Conservation (phyloP, 1,140 invertebrate genomes). For the Brachystomella parvula region DNA sequence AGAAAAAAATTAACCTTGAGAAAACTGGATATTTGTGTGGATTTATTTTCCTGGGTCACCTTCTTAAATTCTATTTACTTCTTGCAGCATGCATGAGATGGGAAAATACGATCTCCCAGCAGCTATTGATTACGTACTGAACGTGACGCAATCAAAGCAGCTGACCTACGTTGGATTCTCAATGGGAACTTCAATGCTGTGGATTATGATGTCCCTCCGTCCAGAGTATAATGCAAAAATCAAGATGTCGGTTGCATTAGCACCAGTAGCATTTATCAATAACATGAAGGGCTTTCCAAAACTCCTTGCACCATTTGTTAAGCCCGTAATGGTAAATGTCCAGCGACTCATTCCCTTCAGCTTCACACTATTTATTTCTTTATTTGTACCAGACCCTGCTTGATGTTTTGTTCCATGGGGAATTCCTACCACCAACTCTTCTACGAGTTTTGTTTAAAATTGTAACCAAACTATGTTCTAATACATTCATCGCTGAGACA, state of each 20-base stretch:
- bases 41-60: too few species aligned
- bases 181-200: slow-evolving; percentile 52
- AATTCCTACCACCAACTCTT: slow-evolving; percentile 29
- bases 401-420: slow-evolving; percentile 11
- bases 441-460: slow-evolving; percentile 19
- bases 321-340: slow-evolving; percentile 17
- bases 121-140: slow-evolving; percentile 31
- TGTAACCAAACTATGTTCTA: slow-evolving; percentile 25
- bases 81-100: slow-evolving; percentile 28
- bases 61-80: slow-evolving; percentile 16
- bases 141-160: slow-evolving; percentile 36
- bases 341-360: neutral
- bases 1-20: too few species aligned
- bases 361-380: neutral
- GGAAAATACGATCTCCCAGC: slow-evolving; percentile 43
- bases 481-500: slow-evolving; percentile 23
- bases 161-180: slow-evolving; percentile 58
- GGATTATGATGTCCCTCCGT: slow-evolving; percentile 52
- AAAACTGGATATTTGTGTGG: too few species aligned
- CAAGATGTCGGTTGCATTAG: slow-evolving; percentile 50
- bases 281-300: slow-evolving; percentile 47
- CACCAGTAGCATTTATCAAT: slow-evolving; percentile 46
- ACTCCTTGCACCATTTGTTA: slow-evolving; percentile 15
- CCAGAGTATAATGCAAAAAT: slow-evolving; percentile 57
- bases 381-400: neutral